Base-by-base conservation (phyloP, 2,888 invertebrate genomes). In the Ormyrus thymus region DNA sequence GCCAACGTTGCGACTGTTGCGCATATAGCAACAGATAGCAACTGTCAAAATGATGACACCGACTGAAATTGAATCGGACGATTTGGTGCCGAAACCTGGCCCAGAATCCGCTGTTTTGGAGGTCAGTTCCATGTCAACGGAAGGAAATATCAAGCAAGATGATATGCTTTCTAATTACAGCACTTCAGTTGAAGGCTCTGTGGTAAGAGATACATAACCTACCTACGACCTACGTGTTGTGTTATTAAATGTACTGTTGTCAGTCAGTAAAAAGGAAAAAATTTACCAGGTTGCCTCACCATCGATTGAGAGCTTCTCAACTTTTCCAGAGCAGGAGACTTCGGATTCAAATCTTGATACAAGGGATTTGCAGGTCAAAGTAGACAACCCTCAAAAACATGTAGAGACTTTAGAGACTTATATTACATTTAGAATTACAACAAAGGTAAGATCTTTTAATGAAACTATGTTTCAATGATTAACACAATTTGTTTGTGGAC, bases 381-480 rank as follows among this genome's bases (percentile, higher is more conserved):
- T 95, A 51, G 95, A 95, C 85, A 94, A 93, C 89, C 95, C 95
- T 7, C 94, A 95, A 85, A 95, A 95, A 86, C 94, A 94, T 89
- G 90, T 93, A 64, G 94, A 94, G 84, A 93, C 94, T 0, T 91
- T 95, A 85, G 95, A 95, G 86, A 94, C 94, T 0, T 95, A 92
- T 84, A 93, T 95, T 72, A 93, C 94, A 65, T 95, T 94, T 86
- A 90, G 94, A 70, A 92, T 95, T 53, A 92, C 92, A n/a, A 93
- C 94, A 0, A 93, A 92, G 90, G 94, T 93, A 86, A 84, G 81
- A 81, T 50, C 43, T 11, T 11, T 46, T 51, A 29, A 29, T 29
- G 6, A 55, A 15, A 13, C 10, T 45, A 45, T 6, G 7, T 66
- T 68, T 45, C 15, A 29, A n/a, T 45, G n/a, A 10, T 13, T 59